These are phyloP conservation scores for Sandelia bainsii DNA, from an alignment of 2,797 vertebrate genomes.

Conservation along the genomic window DNA sequence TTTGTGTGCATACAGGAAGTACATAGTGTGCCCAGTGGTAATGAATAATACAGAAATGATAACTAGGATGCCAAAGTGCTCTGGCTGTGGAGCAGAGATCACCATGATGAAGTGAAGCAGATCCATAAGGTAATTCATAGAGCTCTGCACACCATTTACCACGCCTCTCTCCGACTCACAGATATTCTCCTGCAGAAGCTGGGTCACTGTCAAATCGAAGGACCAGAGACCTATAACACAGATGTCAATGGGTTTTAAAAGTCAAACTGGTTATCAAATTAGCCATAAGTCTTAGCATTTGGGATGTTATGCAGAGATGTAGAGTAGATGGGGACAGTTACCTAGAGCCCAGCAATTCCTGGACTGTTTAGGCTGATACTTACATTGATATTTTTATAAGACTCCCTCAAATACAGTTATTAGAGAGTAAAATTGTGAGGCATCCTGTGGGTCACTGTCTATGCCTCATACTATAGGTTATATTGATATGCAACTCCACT, in stretches of 20 bases:
- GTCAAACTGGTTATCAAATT: neutral
- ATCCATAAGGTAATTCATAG: conserved; percentile 89
- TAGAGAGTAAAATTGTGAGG: neutral
- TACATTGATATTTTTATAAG: neutral
- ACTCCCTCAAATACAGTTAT: neutral
- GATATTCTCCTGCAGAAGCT: conserved; percentile 86
- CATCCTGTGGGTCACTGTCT: neutral
- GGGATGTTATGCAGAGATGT: neutral
- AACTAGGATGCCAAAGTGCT: conserved; percentile 84
- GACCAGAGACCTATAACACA: conserved; percentile 83
- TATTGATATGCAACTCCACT: neutral
- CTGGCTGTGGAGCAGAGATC: conserved; percentile 82
- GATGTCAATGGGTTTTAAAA: conserved; percentile 29
- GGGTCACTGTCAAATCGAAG: conserved; percentile 86
- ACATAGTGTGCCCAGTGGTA: conserved; percentile 81
- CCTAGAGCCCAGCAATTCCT: neutral
- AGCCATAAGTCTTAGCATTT: neutral
- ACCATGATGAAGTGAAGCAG: conserved; percentile 86
- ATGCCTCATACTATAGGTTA: neutral
- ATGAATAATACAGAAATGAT: conserved; percentile 86
- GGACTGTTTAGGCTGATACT: neutral
- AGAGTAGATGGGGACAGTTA: neutral
- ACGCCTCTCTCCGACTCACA: conserved; percentile 85
- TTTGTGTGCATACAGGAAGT: conserved; percentile 86
- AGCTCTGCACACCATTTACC: conserved; percentile 87